These are phyloP conservation scores for Cottus gobio DNA, from an alignment of 2,113 vertebrate genomes.

Conservation along the genomic window DNA sequence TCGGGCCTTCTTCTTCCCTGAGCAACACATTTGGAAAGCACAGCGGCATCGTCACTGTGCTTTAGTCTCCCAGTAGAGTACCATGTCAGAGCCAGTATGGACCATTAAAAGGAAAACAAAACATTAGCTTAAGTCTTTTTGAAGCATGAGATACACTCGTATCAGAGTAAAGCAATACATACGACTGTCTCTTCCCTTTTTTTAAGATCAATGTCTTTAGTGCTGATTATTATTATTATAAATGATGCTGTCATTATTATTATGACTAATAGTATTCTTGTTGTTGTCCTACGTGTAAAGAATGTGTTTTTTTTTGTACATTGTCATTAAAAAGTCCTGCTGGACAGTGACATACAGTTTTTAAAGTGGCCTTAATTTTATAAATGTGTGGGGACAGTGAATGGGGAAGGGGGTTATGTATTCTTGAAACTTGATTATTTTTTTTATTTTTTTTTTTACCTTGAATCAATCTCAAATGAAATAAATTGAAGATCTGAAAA, in stretches of 20 bases:
- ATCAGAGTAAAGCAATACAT: constrained; percentile 54
- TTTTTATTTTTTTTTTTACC: constrained; percentile 68
- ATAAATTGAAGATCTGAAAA: constrained; percentile 81
- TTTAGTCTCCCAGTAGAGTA: constrained; percentile 52
- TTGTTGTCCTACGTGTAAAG: constrained; percentile 81
- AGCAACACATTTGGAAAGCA: constrained; percentile 43
- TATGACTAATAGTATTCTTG: constrained; percentile 80
- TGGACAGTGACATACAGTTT: constrained; percentile 85
- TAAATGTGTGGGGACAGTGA: constrained; percentile 79
- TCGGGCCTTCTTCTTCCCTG: constrained; percentile 4
- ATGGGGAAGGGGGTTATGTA: constrained; percentile 77
- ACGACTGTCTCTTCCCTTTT: constrained; percentile 49
- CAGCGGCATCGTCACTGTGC: constrained; percentile 42
- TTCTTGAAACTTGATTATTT: constrained; percentile 80
- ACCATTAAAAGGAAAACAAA: constrained; percentile 61
- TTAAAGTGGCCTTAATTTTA: constrained; percentile 85
- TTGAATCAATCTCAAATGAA: constrained; percentile 78
- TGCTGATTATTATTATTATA: constrained; percentile 67
- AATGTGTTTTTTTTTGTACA: constrained; percentile 75
- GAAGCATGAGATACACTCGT: constrained; percentile 49
- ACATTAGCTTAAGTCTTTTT: constrained; percentile 28
- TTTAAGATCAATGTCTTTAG: constrained; percentile 66
- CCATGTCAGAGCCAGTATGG: constrained; percentile 65
- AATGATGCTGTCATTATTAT: constrained; percentile 79
- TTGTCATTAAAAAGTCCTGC: constrained; percentile 86